phyloP scores from a whole-genome alignment of 2,797 vertebrate genomes.

The Kryptopterus vitreolus region DNA sequence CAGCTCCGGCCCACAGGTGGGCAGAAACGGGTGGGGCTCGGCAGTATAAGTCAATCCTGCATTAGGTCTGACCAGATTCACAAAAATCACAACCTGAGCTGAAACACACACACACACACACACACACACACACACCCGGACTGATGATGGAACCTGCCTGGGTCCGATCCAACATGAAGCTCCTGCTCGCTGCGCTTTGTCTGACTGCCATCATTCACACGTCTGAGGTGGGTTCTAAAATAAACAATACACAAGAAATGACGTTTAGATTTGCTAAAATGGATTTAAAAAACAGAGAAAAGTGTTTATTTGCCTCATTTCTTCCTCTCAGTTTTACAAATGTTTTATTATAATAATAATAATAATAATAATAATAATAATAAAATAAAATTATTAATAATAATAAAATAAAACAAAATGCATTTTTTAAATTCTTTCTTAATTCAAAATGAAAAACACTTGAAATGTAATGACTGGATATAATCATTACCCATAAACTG shows the following conservation, averaged over 20 bases:
- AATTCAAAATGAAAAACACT: not conserved
- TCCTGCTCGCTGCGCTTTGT: not conserved
- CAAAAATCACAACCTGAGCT: not conserved
- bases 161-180: constrained; percentile 4
- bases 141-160: not conserved
- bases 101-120: no score
- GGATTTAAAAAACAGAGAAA: not conserved
- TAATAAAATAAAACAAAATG: no score
- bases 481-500: not conserved
- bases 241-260: not conserved
- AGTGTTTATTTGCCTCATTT: not conserved
- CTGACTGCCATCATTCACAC: not conserved
- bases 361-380: no score
- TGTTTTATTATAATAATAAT: not conserved
- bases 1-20: constrained; percentile 18
- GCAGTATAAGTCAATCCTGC: not conserved
- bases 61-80: not conserved
- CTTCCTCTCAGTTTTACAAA: not conserved
- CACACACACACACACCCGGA: not conserved
- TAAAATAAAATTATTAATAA: no score
- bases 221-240: constrained; percentile 11
- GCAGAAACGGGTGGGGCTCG: not conserved
- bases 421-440: no score
- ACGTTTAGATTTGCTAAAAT: no score
- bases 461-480: not conserved